Conservation (phyloP, 2,797 vertebrate species). For the Odontamblyopus rebecca region DNA sequence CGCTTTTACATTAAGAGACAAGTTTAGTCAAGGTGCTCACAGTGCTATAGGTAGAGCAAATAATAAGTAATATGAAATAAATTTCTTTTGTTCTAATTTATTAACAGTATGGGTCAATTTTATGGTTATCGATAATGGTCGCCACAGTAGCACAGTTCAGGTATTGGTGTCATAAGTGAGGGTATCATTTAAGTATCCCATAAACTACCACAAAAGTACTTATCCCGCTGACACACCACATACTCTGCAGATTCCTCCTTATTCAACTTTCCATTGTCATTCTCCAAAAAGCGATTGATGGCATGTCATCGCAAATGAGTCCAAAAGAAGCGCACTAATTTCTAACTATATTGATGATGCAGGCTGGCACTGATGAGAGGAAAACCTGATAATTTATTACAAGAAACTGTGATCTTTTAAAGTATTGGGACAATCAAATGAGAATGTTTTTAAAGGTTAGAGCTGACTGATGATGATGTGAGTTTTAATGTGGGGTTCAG, state of each 20-base stretch:
- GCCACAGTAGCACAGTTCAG: no score
- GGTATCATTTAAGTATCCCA: not conserved
- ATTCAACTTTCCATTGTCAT: constrained; percentile 14
- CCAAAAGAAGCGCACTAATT: constrained; percentile 10
- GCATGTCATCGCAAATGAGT: constrained; percentile 21
- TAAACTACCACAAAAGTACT: not conserved
- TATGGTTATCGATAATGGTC: no score
- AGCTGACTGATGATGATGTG: constrained; percentile 25
- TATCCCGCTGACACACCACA: not conserved
- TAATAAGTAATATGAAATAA: no score
- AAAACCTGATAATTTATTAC: constrained; percentile 24
- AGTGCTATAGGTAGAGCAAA: no score
- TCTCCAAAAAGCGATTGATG: constrained; percentile 6
- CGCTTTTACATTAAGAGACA: no score
- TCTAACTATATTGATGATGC: constrained; percentile 16
- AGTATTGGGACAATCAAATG: constrained; percentile 27
- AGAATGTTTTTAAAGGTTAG: constrained; percentile 16
- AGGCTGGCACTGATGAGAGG: constrained; percentile 4
- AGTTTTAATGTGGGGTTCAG: constrained; percentile 11
- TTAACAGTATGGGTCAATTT: no score
- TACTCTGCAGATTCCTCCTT: constrained; percentile 3
- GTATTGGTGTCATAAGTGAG: no score
- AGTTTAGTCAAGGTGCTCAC: no score
- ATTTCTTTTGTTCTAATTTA: no score
- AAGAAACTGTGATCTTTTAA: constrained; percentile 31